Evolutionary conservation across 2,797 vertebrate genomes (phyloP), one percentile per base, ranked within the genome.

Genomic region (Rhinoraja longicauda): DNA sequence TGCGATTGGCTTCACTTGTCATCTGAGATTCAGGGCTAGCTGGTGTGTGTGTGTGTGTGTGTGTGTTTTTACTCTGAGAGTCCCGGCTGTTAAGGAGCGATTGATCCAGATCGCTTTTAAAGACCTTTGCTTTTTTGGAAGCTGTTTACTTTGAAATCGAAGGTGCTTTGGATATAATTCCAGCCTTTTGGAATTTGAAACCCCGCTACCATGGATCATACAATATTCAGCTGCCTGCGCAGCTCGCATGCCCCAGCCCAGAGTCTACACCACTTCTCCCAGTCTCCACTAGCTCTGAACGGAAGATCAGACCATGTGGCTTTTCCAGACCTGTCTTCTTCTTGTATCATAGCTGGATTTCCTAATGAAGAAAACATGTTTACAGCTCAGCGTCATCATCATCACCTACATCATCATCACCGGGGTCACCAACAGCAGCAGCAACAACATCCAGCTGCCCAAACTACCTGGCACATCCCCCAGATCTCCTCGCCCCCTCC

Each of bases 251-350:
- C 97, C 95, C 95, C 98, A 0, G 97, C 97, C 0, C 98, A 99
- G 96, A 97, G 97, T 96, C 97, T 99, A 96, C 98, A 99, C 95
- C 98, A 98, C 4, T 99, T 99, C 95, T 96, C 97, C 93, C 98
- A 98, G 96, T 98, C 98, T n/a, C 97, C 98, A 15, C 96, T 99
- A 93, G 96, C 98, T 88, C 97, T 99, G 93, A 98, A 99, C 93
- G 98, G 98, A 95, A 97, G 98, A 96, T 97, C 98, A 39, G 98
- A 99, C 95, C 98, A 98, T 95, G 97, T 99, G 97, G 98, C 98
- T 96, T 98, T 98, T 95, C 98, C 98, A 0, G 98, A 99, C 96
- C 97, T 99, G 95, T 97, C 97, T 93, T 98, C 98, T 64, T 98
- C 98, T 94, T 99, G 98, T 94, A 97, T 99, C 95, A 98, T 99